Evolutionary conservation across 2,797 vertebrate species (phyloP).

Genomic region (Danio albolineatus): DNA sequence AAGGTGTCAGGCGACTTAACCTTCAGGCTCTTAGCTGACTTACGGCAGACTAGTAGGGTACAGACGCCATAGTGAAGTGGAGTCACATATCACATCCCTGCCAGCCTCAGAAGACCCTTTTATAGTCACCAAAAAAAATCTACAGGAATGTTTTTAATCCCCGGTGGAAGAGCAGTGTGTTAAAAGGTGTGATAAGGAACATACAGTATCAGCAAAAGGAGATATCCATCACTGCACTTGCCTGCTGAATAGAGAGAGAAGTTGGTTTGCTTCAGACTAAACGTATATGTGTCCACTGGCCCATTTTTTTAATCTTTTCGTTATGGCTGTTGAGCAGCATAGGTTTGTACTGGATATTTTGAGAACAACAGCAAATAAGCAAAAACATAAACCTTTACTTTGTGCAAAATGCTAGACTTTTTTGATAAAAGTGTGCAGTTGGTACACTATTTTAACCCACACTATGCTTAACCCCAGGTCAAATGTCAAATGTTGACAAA

Average conservation of each 20-base stretch:
- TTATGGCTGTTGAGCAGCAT: not conserved
- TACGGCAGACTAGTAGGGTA: not conserved
- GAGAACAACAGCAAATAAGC: not conserved
- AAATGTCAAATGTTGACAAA: too few relatives aligned
- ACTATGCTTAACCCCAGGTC: too few relatives aligned
- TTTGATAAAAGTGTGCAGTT: not conserved
- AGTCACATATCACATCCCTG: slow-evolving; percentile 8
- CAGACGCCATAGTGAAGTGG: not conserved
- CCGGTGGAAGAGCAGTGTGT: slow-evolving; percentile 1
- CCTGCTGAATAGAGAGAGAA: slow-evolving; percentile 8
- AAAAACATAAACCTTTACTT: not conserved
- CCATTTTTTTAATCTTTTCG: not conserved
- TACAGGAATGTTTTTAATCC: not conserved
- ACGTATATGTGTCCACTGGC: not conserved
- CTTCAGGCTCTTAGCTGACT: slow-evolving; percentile 30
- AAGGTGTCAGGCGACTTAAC: not conserved
- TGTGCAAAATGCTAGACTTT: not conserved
- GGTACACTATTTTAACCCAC: not conserved
- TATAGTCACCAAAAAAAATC: not conserved
- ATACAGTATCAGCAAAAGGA: not conserved
- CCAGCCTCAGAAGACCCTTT: not conserved
- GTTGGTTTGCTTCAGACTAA: not conserved
- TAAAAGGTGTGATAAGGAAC: slow-evolving; percentile 35
- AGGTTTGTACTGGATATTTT: not conserved
- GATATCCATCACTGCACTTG: not conserved